Base-by-base conservation (phyloP, 2,113 vertebrate species). In the Plecotus auritus region DNA sequence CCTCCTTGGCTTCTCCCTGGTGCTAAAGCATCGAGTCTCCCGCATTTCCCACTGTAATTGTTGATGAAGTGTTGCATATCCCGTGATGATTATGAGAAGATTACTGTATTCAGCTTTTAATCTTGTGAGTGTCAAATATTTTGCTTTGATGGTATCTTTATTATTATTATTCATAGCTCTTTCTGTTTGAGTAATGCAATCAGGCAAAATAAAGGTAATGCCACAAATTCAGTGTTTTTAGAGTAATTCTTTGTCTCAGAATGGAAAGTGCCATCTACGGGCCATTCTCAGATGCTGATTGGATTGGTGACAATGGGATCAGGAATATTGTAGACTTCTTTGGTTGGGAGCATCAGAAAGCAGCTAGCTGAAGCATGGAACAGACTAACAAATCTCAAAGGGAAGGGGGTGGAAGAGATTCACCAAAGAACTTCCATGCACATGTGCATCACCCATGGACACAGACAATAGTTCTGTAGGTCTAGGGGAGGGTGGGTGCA, bases 111-210 rank as follows among this genome's bases (percentile, higher is more conserved):
- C 96, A 96, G 95, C 96, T 59, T 97, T 97, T 97, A 97, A 98
- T 98, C 96, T 97, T 97, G 95, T 86, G 94, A 97, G 95, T 97
- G 96, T 98, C 97, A 98, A 97, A 98, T 98, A 97, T 97, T 98
- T 98, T 98, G 94, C 96, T 91, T 94, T 94, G 94, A 95, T 96
- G 80, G 51, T 96, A 94, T 95, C 93, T 92, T 96, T 96, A 95
- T 97, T 94, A 96, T 97, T 96, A 93, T 96, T 95, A 94, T 96
- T 90, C 96, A 95, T 80, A 95, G 88, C 84, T 93, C 90, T 95
- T 92, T 92, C 97, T 87, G 95, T 94, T 91, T 95, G 91, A 97
- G 96, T 96, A 96, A 95, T 96, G 96, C 73, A 97, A 95, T 97
- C 96, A 97, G 88, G 92, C 94, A 95, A 96, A 96, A 96, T 95